These are phyloP conservation scores for Pangasius macronema DNA, from an alignment of 2,797 vertebrate species.

Conservation along the genomic window DNA sequence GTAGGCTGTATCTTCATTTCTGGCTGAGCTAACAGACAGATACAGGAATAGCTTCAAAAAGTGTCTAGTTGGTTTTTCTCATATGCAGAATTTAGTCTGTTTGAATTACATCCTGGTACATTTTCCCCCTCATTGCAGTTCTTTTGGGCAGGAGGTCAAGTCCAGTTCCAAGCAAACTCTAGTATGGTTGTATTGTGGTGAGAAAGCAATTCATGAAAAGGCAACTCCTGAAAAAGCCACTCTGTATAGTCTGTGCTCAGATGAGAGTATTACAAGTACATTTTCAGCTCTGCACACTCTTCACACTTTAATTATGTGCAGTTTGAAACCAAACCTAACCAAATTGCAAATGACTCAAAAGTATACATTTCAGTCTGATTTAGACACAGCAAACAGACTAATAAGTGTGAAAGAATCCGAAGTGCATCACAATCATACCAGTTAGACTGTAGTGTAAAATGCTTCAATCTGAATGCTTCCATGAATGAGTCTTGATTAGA, in stretches of 20 bases:
- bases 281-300: not conserved
- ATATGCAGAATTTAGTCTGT: not conserved
- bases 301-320: not conserved
- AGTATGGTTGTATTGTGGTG: not conserved
- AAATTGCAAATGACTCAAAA: not conserved
- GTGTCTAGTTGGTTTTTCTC: not conserved
- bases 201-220: not conserved
- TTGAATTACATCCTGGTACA: not conserved
- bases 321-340: not conserved
- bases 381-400: constrained; percentile 1
- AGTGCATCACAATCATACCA: not conserved
- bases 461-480: not conserved
- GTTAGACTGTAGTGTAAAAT: not conserved
- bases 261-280: not conserved
- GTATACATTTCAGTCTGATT: not conserved
- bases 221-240: not conserved
- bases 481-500: constrained; percentile 8
- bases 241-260: not conserved
- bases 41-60: constrained; percentile 15
- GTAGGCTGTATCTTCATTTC: constrained; percentile 31
- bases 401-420: not conserved
- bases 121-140: not conserved
- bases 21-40: constrained; percentile 6
- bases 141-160: not conserved
- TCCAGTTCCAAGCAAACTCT: not conserved